A percentile compares a stretch with the other conserved stretches of the same genome.
These are phyloP conservation scores for Lasioglossum calceatum DNA, from an alignment of 2,888 invertebrate genomes.

Conservation along the genomic window DNA sequence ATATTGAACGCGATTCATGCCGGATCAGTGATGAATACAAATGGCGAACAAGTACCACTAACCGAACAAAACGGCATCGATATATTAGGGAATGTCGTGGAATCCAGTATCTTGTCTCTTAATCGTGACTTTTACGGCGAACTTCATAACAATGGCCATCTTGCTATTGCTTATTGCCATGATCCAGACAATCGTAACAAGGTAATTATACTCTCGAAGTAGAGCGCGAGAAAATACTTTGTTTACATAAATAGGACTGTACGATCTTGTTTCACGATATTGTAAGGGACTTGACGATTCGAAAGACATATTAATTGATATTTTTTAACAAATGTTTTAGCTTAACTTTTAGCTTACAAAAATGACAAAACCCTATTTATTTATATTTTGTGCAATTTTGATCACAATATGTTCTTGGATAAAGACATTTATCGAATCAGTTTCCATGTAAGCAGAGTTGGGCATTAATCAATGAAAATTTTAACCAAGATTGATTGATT, in stretches of 20 bases:
- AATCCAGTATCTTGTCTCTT: slow-evolving; percentile 88
- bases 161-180: slow-evolving; percentile 91
- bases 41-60: slow-evolving; percentile 86
- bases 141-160: slow-evolving; percentile 93
- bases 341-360: no score
- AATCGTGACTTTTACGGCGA: slow-evolving; percentile 91
- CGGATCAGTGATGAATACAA: slow-evolving; percentile 86
- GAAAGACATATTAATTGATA: no score
- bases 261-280: no score
- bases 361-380: no score
- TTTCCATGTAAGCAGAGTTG: no score
- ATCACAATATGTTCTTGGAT: no score
- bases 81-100: slow-evolving; percentile 91
- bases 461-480: no score
- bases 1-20: slow-evolving; percentile 90
- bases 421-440: no score
- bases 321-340: no score
- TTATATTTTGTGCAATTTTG: no score
- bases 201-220: slow-evolving; percentile 81
- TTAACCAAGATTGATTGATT: no score
- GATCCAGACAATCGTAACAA: slow-evolving; percentile 92
- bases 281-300: no score
- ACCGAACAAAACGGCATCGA: slow-evolving; percentile 91
- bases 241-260: neutral
- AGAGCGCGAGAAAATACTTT: neutral